A percentile compares a stretch with the other conserved stretches of the same genome.
Evolutionary conservation across 1,140 invertebrate species (phyloP).

Genomic region (Hypothenemus hampei): DNA sequence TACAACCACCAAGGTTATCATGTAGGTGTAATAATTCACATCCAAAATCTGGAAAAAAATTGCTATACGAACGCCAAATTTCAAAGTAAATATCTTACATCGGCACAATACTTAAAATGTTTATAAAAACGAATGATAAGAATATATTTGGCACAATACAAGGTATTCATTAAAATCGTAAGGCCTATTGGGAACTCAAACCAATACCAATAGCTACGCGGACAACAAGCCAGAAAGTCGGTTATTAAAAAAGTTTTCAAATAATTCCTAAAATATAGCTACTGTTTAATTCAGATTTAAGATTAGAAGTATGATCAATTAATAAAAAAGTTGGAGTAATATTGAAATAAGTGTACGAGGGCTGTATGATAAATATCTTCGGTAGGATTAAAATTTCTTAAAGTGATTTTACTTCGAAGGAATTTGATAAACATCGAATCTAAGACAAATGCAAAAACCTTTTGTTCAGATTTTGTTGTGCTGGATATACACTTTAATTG

Average conservation of each 20-base stretch:
- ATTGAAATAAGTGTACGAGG: too few species aligned
- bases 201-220: slow-evolving; percentile 19
- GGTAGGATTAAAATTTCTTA: too few species aligned
- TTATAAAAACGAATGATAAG: slow-evolving; percentile 31
- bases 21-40: slow-evolving; percentile 30
- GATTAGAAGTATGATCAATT: too few species aligned
- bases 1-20: slow-evolving; percentile 29
- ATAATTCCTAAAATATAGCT: slow-evolving; percentile 32
- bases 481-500: too few species aligned
- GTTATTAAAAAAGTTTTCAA: slow-evolving; percentile 30
- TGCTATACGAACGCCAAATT: neutral
- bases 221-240: slow-evolving; percentile 33
- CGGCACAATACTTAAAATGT: slow-evolving; percentile 31
- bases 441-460: too few species aligned
- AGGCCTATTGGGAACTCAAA: neutral
- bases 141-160: slow-evolving; percentile 20
- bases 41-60: slow-evolving; percentile 29
- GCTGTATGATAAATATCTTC: too few species aligned
- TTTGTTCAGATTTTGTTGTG: too few species aligned
- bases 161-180: neutral
- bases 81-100: slow-evolving; percentile 21
- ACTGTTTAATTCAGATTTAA: neutral
- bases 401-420: too few species aligned
- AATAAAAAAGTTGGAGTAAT: too few species aligned
- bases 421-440: too few species aligned